Evolutionary conservation across 2,888 invertebrate species (phyloP), one percentile per base, ranked within the genome.

Genomic region (Ennomos erosarius): DNA sequence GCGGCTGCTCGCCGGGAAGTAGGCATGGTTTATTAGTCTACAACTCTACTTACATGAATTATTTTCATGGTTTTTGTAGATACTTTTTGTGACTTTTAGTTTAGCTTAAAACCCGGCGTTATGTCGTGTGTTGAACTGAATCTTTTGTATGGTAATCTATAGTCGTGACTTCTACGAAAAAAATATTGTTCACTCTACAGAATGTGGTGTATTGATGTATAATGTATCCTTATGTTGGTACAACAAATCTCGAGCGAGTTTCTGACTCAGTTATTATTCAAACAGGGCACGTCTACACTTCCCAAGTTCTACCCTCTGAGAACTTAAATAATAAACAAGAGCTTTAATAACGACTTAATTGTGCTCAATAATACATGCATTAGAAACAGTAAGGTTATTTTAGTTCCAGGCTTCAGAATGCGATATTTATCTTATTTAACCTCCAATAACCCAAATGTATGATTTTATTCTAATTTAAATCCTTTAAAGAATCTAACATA

Each of bases 71-170:
- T 2, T 16, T 16, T 16, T 16, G 26, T 26, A 26, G 26, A 26
- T 26, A 26, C n/a, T n/a, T n/a, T n/a, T n/a, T n/a, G 4, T 1
- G 4, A 1, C 4, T 26, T 26, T 4, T 26, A 4, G 26, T 26
- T 26, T 26, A 6, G 26, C 26, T 35, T n/a, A 10, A 10, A 34
- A 45, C 9, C 10, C 16, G 16, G 16, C 1, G 33, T 40, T 11
- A 40, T 57, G 52, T 47, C 51, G 42, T 47, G 46, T 54, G 35
- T 9, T 37, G 37, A 10, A 10, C 33, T 34, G 44, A 54, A 62
- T 62, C 69, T 68, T 59, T 73, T 73, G 73, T 71, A 69, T 71
- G 70, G 52, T 65, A 71, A 70, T 73, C 59, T 42, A 34, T 48
- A 48, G 36, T 26, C 42, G 45, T 38, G 16, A 10, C 26, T 45